Percentiles rank a stretch among this genome's conserved stretches.
Conservation (phyloP, 2,888 invertebrate genomes). For the Lepidocyrtinus sp. region DNA sequence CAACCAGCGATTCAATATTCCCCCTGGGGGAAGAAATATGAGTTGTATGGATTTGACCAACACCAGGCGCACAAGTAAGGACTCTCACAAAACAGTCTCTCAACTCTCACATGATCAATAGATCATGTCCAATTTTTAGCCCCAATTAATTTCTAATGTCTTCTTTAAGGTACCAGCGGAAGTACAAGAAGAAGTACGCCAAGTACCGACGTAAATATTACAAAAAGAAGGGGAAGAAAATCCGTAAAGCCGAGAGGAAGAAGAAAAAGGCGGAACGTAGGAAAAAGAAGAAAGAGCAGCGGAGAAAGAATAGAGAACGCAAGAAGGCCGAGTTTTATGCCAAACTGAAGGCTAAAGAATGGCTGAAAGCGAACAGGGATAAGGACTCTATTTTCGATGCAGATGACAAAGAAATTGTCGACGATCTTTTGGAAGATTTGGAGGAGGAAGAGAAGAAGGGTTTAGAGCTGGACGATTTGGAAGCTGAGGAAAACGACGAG, state of each 20-base stretch:
- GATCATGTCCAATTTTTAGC: too few relatives aligned
- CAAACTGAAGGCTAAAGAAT: neutral
- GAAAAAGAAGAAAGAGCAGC: conserved; percentile 21
- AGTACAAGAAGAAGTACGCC: conserved; percentile 29
- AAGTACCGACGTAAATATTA: conserved; percentile 27
- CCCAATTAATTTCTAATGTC: too few relatives aligned
- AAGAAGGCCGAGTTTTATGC: neutral
- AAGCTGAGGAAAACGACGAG: neutral
- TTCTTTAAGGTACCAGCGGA: conserved; percentile 30
- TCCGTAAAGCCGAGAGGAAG: neutral
- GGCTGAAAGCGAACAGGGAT: neutral
- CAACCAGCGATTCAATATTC: conserved; percentile 53
- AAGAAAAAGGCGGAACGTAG: conserved; percentile 29
- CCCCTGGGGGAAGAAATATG: conserved; percentile 40
- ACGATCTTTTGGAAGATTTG: neutral
- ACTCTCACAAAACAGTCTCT: neutral
- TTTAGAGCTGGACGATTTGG: conserved; percentile 17
- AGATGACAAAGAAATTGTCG: neutral
- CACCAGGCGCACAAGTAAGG: conserved; percentile 52
- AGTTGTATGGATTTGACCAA: conserved; percentile 50
- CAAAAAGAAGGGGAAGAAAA: conserved; percentile 24
- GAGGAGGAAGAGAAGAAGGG: neutral
- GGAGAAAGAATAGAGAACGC: conserved; percentile 5
- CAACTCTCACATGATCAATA: too few relatives aligned
- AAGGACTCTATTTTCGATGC: neutral